Base-by-base conservation (phyloP, 2,888 invertebrate genomes). In the Nemotelus nigrinus region DNA sequence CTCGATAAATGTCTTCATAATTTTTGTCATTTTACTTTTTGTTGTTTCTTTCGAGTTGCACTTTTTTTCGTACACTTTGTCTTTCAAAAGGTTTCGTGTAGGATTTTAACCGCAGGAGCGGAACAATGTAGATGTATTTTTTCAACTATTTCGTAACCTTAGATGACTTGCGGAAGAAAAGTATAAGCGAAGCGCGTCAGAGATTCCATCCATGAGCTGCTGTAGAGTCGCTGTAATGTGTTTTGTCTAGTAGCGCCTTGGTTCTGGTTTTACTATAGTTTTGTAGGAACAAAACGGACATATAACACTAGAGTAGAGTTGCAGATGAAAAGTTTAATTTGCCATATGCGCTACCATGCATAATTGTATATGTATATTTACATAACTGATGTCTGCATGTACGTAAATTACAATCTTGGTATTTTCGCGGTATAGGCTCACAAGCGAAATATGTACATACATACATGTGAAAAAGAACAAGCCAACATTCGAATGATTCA, bases 91-190 rank as follows among this genome's bases (percentile, higher is more conserved):
- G 25, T 25, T 25, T 25, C 25, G 25, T 25, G 25, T 25, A 25
- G 25, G 58, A n/a, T 58, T 58, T 58, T 58, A n/a, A 58, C 58
- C 25, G 4, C n/a, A 7, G 25, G 10, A 63, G 63, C 41, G 41
- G 25, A 63, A 63, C 6, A 43, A 41, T 63, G 25, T 25, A 25
- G 25, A 25, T 25, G 25, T 25, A 25, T 25, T 25, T 25, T 25
- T 25, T 25, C 25, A 25, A 25, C 25, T 1, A 50, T 50, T 60
- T 70, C 44, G 44, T 39, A 3, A 55, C 41, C 55, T 53, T 55
- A 53, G 55, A 55, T 70, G 70, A 53, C 55, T 50, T 70, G 55
- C 53, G 55, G 43, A 53, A 70, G 55, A 70, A 70, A 41, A 8
- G 25, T 25, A 25, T 0, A 25, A 1, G 25, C 25, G 25, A 25